A percentile compares a stretch with the other conserved stretches of the same genome.
These are phyloP conservation scores for Syngnathus rostellatus DNA, from an alignment of 2,797 vertebrate species.

Conservation along the genomic window DNA sequence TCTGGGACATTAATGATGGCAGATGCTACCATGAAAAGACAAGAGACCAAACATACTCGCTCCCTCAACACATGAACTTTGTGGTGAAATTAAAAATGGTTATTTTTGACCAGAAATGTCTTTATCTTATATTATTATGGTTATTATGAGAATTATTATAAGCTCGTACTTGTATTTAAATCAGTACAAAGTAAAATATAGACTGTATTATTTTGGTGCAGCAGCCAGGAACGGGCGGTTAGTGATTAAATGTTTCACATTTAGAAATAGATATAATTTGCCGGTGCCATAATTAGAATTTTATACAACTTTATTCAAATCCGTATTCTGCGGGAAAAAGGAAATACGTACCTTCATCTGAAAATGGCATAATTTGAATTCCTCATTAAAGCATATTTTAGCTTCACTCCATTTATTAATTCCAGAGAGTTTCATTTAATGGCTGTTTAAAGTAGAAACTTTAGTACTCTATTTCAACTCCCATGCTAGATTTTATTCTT, in stretches of 20 bases:
- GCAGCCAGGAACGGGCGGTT: constrained; percentile 14
- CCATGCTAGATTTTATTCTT: constrained; percentile 35
- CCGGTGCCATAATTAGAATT: constrained; percentile 17
- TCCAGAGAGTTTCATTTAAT: constrained; percentile 65
- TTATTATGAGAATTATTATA: no score
- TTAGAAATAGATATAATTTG: not conserved
- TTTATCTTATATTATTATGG: no score
- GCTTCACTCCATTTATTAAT: constrained; percentile 60
- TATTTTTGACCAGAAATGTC: no score
- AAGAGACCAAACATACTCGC: no score
- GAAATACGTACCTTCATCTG: constrained; percentile 27
- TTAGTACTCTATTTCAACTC: constrained; percentile 42
- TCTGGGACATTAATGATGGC: no score
- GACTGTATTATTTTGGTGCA: constrained; percentile 1
- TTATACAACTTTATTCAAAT: constrained; percentile 13
- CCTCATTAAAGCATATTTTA: constrained; percentile 58
- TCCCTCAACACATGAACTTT: no score
- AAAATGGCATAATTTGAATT: constrained; percentile 55
- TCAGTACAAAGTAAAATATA: constrained; percentile 3
- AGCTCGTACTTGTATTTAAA: not conserved
- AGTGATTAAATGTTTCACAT: constrained; percentile 39
- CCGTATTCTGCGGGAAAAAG: constrained; percentile 15
- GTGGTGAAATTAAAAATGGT: no score
- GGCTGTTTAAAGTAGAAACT: constrained; percentile 63
- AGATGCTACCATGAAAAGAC: no score